Base-by-base conservation (phyloP, 2,888 invertebrate species). In the Nemapogon koenigi region DNA sequence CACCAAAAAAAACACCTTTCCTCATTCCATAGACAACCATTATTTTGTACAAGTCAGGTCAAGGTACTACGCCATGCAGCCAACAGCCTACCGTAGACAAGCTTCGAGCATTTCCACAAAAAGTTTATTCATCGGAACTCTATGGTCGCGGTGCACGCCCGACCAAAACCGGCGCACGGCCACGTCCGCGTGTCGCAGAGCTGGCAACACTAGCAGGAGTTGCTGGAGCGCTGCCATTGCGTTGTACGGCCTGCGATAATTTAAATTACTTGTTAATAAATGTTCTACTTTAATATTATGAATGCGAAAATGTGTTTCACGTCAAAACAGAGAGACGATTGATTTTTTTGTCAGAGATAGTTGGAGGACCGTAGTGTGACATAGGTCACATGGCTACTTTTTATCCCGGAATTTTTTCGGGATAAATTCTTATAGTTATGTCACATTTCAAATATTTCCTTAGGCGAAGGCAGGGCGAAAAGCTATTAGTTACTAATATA, bases 51-150 rank as follows among this genome's bases (percentile, higher is more conserved):
- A 31, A 31, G 15, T 16, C 30, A 30, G 30, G 30, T 10, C 8
- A 30, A 30, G 30, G 15, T 30, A 30, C 31, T 4, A 11, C 18
- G 37, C 33, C 11, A 17, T 19, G 2, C n/a, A 18, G 18, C 30
- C 30, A 15, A 14, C 3, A 2, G 50, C 49, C 57, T 85, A 85
- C 81, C 85, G 84, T 48, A 83, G 69, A 45, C 84, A 86, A 2
- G 91, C 88, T 66, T 96, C 96, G 43, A 97, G 82, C 97, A 97
- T 97, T 81, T 97, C 96, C 33, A 94, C 85, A 76, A 97, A 96
- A 38, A 97, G 85, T 71, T 97, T 97, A 81, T 97, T 97, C 92
- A 97, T 94, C 49, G 89, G 89, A 42, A 94, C 91, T 61, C 90
- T 88, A 3, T 93, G 91, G 47, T 93, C 93, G 56, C 90, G 88